Evolutionary conservation across 2,113 vertebrate species (phyloP).

Genomic region (Dolichallabes microphthalmus): DNA sequence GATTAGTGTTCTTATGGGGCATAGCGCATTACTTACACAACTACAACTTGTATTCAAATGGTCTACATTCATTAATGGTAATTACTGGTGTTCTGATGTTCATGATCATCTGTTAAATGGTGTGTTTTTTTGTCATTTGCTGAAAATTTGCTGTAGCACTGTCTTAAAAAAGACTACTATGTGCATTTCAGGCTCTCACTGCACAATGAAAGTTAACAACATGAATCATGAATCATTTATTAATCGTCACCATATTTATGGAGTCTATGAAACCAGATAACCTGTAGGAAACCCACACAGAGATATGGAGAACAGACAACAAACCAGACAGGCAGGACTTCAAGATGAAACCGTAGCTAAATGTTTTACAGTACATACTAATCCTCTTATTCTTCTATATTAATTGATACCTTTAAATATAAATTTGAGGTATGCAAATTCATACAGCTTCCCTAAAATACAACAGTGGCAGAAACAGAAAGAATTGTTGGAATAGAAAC

Average conservation of each 20-base stretch:
- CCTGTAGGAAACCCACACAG: neutral
- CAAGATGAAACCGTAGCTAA: neutral
- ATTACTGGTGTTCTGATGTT: neutral
- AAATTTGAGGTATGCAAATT: neutral
- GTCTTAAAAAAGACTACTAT: neutral
- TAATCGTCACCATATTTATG: conserved; percentile 9
- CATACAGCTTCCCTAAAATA: neutral
- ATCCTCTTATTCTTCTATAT: neutral
- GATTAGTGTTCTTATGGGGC: conserved; percentile 12
- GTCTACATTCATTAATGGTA: neutral
- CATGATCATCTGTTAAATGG: neutral
- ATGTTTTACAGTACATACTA: neutral
- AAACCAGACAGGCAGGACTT: neutral
- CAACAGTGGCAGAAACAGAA: neutral
- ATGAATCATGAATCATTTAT: conserved; percentile 4
- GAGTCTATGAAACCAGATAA: neutral
- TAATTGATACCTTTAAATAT: neutral
- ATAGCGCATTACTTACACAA: conserved; percentile 1
- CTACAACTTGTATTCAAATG: neutral
- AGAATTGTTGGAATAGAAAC: neutral
- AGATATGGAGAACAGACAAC: neutral
- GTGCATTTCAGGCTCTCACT: neutral
- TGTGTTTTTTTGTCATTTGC: neutral
- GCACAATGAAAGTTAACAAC: neutral
- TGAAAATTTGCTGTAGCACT: neutral